A percentile compares a stretch with the other conserved stretches of the same genome.
Conservation (phyloP, 2,797 vertebrate species). For the Oreortyx pictus region DNA sequence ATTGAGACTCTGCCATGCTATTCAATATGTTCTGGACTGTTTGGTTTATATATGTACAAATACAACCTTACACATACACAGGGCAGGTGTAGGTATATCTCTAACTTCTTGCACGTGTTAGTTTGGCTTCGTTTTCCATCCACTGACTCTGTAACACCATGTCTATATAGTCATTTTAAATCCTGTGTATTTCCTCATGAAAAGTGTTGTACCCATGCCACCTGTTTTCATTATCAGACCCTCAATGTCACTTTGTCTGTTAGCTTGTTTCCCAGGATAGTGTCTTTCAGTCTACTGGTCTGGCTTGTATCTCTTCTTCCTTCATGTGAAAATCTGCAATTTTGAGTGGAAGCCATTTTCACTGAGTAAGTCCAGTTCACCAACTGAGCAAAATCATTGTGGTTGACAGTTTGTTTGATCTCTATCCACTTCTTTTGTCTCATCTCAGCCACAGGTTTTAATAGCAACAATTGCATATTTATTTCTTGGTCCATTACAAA, state of each 20-base stretch:
- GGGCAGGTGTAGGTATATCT: neutral
- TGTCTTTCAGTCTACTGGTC: neutral
- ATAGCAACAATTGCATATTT: neutral
- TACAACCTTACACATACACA: accelerated
- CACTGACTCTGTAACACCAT: neutral
- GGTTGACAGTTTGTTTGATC: neutral
- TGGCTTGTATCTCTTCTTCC: neutral
- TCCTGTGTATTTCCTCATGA: neutral
- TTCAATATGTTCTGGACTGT: neutral
- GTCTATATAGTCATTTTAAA: neutral
- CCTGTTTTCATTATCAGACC: neutral
- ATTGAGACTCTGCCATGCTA: neutral
- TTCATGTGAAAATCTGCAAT: neutral
- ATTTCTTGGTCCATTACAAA: neutral
- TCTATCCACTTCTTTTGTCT: neutral
- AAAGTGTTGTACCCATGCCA: neutral
- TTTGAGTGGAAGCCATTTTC: neutral
- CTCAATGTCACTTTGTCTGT: neutral
- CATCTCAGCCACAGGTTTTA: neutral
- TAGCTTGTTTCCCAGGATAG: neutral
- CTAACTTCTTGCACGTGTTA: neutral
- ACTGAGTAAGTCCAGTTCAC: neutral
- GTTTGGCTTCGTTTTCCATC: neutral
- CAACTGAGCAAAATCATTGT: neutral
- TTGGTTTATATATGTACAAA: neutral